Conservation (phyloP, 2,888 invertebrate genomes). For the Antheraea yamamai region DNA sequence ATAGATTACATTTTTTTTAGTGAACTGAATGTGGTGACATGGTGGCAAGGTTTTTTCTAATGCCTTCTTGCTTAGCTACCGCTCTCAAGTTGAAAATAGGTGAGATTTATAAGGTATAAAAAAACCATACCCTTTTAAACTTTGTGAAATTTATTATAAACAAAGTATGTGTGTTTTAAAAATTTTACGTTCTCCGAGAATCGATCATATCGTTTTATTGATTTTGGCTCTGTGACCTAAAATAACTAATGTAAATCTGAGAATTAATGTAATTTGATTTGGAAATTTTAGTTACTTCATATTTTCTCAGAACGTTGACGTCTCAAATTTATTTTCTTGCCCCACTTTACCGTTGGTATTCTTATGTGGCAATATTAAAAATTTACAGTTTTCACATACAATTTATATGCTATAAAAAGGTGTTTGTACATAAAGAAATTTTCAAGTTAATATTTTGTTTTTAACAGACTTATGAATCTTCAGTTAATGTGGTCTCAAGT, state of each 20-base stretch:
- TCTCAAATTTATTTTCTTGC: constrained; percentile 47
- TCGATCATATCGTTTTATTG: not conserved
- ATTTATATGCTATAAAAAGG: constrained; percentile 2
- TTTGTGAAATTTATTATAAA: no score
- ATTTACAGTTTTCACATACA: constrained; percentile 32
- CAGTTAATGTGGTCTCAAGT: constrained; percentile 26
- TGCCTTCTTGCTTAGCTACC: no score
- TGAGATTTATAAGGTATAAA: no score
- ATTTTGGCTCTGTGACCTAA: not conserved
- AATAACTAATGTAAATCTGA: not conserved
- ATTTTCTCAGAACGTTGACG: constrained; percentile 30
- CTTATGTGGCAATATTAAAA: constrained; percentile 31
- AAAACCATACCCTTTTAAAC: no score
- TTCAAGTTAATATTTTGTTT: constrained; percentile 1
- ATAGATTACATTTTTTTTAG: no score
- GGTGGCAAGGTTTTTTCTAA: no score
- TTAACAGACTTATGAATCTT: constrained; percentile 26
- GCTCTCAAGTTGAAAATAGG: no score
- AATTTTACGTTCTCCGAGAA: not conserved
- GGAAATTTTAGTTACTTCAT: constrained; percentile 25
- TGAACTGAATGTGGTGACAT: no score
- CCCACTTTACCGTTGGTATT: constrained; percentile 37
- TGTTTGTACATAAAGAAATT: not conserved
- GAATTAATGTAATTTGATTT: constrained; percentile 25
- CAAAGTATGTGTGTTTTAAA: not conserved